phyloP scores from a whole-genome alignment of 2,888 invertebrate species.

The Ophioninae sp. region DNA sequence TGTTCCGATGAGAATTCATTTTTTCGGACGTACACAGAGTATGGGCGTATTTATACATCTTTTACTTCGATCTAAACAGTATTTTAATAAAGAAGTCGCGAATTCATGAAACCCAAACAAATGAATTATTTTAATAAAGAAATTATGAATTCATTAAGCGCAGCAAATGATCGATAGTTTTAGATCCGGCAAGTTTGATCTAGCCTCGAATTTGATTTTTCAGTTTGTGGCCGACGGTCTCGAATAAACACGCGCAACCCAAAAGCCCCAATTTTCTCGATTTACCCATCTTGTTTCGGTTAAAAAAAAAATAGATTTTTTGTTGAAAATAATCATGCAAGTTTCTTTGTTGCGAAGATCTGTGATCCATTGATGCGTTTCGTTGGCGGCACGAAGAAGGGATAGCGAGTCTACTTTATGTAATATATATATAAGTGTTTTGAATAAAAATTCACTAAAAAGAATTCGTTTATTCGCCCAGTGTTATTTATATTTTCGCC shows the following conservation, averaged over 20 bases:
- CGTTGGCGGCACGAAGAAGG: neutral
- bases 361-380: slow-evolving; percentile 1
- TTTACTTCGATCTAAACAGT: neutral
- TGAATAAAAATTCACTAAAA: slow-evolving; percentile 24
- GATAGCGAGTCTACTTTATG: slow-evolving; percentile 7
- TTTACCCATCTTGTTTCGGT: neutral
- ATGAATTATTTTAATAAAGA: neutral
- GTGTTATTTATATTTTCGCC: slow-evolving; percentile 30
- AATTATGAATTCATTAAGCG: neutral
- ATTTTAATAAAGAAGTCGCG: neutral
- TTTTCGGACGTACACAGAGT: neutral
- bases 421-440: slow-evolving; percentile 31
- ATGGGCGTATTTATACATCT: neutral
- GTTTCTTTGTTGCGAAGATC: neutral
- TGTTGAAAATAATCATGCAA: neutral
- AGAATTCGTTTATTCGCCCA: slow-evolving; percentile 16
- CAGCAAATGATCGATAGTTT: neutral
- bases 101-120: neutral
- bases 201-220: neutral
- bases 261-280: neutral
- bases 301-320: neutral
- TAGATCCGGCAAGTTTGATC: neutral
- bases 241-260: neutral
- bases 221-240: neutral
- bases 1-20: neutral